Conservation (phyloP, 2,888 invertebrate genomes). For the Pollenia angustigena region DNA sequence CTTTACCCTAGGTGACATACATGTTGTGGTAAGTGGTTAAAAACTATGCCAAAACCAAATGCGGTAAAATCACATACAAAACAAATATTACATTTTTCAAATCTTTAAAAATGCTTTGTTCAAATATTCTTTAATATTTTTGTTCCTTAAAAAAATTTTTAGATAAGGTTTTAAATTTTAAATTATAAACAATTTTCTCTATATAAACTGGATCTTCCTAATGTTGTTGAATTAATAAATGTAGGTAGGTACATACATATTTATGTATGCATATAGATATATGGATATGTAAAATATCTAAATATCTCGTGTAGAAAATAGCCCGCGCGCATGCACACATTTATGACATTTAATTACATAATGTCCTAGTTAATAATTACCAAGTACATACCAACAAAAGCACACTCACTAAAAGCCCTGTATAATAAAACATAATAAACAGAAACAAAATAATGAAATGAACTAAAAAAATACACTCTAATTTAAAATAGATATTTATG, state of each 20-base stretch:
- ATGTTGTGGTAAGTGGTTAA: no score
- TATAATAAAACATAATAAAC: conserved; percentile 57
- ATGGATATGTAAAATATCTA: conserved; percentile 23
- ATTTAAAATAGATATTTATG: conserved; percentile 30
- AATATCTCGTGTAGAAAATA: conserved; percentile 48
- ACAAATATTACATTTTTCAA: no score
- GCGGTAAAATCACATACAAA: no score
- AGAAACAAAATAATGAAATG: conserved; percentile 47
- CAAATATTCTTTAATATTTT: no score
- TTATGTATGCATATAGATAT: background rate
- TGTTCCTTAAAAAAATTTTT: no score
- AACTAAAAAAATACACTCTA: conserved; percentile 50
- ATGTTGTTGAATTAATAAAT: no score
- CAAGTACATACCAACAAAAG: conserved; percentile 17
- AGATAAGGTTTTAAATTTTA: no score
- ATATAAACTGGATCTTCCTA: no score
- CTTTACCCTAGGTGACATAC: no score
- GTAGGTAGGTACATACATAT: background rate
- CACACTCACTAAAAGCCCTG: conserved; percentile 2
- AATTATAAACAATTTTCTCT: no score
- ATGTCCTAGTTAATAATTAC: conserved; percentile 70
- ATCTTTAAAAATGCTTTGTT: no score
- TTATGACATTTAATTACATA: conserved; percentile 74
- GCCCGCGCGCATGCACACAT: conserved; percentile 57
- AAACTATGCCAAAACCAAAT: no score